Percentiles rank a stretch among this genome's conserved stretches.
Conservation (phyloP, 2,797 vertebrate species). For the Odontamblyopus rebecca region DNA sequence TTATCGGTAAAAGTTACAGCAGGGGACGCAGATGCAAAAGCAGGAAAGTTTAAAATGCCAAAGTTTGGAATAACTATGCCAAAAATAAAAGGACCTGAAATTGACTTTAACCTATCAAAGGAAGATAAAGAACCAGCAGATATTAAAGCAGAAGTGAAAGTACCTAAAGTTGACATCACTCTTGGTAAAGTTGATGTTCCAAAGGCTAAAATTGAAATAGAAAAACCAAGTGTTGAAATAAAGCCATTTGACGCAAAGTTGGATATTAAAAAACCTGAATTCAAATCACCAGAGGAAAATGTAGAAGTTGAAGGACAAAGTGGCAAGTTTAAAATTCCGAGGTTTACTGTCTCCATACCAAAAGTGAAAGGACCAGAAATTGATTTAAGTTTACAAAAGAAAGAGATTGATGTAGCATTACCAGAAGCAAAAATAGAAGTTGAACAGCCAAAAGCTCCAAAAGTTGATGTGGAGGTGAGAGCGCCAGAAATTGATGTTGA, state of each 20-base stretch:
- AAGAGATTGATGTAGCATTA: slow-evolving; percentile 45
- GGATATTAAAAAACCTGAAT: slow-evolving; percentile 12
- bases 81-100: slow-evolving; percentile 25
- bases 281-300: slow-evolving; percentile 7
- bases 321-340: slow-evolving; percentile 50
- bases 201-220: not conserved
- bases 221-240: not conserved
- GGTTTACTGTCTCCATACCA: not conserved
- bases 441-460: slow-evolving; percentile 2
- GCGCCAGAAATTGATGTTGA: slow-evolving; percentile 23
- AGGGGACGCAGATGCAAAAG: slow-evolving; percentile 28
- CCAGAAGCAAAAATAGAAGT: slow-evolving; percentile 22
- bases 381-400: slow-evolving; percentile 34
- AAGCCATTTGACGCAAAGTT: slow-evolving; percentile 2
- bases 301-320: slow-evolving; percentile 16
- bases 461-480: not conserved
- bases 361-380: slow-evolving; percentile 35
- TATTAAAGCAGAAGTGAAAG: slow-evolving; percentile 19
- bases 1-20: slow-evolving; percentile 16
- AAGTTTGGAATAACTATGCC: not conserved
- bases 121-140: slow-evolving; percentile 21
- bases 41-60: slow-evolving; percentile 26
- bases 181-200: not conserved
- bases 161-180: not conserved
- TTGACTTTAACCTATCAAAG: slow-evolving; percentile 30